These are phyloP conservation scores for Amazona guildingii DNA, from an alignment of 2,113 vertebrate genomes.

Conservation along the genomic window DNA sequence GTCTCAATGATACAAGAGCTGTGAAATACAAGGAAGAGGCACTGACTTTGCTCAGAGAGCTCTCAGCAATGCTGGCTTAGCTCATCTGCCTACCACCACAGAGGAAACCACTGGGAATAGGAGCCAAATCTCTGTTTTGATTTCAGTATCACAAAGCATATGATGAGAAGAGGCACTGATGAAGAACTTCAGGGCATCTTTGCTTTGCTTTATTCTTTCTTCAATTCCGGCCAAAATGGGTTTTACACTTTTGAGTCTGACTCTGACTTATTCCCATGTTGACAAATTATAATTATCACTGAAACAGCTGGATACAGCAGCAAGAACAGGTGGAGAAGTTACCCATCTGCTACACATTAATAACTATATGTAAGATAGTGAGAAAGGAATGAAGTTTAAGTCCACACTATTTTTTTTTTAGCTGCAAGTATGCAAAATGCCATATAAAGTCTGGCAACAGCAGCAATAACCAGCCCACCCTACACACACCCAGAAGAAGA, in stretches of 20 bases:
- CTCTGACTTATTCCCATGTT: background rate
- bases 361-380: background rate
- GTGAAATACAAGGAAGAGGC: background rate
- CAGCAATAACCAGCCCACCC: background rate
- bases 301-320: conserved; percentile 31
- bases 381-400: background rate
- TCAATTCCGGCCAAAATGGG: background rate
- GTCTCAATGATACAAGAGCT: background rate
- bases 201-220: background rate
- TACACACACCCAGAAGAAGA: background rate
- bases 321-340: conserved; percentile 43
- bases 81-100: background rate
- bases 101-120: background rate
- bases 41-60: background rate
- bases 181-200: background rate
- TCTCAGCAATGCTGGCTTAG: background rate
- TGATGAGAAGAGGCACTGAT: background rate
- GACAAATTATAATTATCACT: conserved; percentile 44
- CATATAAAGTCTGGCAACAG: background rate
- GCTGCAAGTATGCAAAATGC: background rate
- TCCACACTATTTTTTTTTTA: background rate
- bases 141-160: background rate
- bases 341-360: conserved; percentile 34
- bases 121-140: background rate
- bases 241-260: background rate